A percentile compares a stretch with the other conserved stretches of the same genome.
Evolutionary conservation across 2,797 vertebrate genomes (phyloP).

Genomic region (Steatocranus sp.): DNA sequence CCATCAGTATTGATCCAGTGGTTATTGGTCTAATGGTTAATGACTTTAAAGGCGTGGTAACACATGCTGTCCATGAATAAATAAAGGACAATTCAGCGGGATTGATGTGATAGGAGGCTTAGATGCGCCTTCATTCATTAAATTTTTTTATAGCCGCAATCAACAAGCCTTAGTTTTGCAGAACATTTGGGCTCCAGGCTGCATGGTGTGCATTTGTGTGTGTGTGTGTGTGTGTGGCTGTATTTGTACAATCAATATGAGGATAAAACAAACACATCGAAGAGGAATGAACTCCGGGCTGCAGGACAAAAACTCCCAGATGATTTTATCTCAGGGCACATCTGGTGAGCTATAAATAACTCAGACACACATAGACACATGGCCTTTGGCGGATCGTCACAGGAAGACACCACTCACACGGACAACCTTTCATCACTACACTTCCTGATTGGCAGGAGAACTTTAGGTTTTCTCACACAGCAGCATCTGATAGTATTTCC

Average conservation of each 20-base stretch:
- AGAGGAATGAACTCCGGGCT: conserved; percentile 54
- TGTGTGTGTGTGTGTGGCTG: background rate
- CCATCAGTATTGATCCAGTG: conserved; percentile 53
- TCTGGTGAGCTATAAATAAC: conserved; percentile 74
- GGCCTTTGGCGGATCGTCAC: conserved; percentile 45
- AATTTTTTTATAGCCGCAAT: background rate
- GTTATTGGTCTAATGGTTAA: conserved; percentile 61
- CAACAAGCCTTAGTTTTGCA: background rate
- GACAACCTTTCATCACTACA: conserved; percentile 53
- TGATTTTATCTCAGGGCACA: conserved; percentile 68
- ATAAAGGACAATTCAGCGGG: conserved; percentile 38
- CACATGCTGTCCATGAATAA: conserved; percentile 39
- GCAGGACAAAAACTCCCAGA: conserved; percentile 55
- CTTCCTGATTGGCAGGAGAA: conserved; percentile 63
- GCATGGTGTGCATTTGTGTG: background rate
- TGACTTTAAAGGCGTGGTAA: conserved; percentile 34
- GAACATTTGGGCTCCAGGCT: conserved; percentile 28
- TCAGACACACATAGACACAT: conserved; percentile 5
- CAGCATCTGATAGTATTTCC: conserved; percentile 65
- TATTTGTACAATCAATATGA: conserved; percentile 55
- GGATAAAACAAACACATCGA: conserved; percentile 65
- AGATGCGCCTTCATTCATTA: conserved; percentile 42
- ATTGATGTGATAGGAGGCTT: conserved; percentile 23
- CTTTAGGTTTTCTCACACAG: conserved; percentile 28
- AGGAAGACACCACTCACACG: conserved; percentile 51